Evolutionary conservation across 1,140 invertebrate genomes (phyloP), one percentile per base, ranked within the genome.

Genomic region (Telenomus remus): DNA sequence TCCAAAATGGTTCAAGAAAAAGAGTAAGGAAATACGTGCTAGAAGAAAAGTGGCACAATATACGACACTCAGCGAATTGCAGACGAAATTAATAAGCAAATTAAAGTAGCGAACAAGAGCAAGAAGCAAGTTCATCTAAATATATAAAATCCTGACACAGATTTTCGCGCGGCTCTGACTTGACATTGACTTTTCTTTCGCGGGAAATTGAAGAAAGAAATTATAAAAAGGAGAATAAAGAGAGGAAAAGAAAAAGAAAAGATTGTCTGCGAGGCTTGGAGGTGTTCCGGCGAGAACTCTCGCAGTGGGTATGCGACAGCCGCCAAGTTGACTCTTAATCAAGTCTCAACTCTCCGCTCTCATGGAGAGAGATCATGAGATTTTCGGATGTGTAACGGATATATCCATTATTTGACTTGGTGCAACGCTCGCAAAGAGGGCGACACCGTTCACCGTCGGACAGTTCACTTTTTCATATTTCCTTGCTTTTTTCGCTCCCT

Each of bases 361-460:
- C 47, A 33, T 42, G 8, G 19, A 37, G 33, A 27, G 51, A 65
- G 59, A 64, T 69, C 49, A 14, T 65, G 37, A 48, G 54, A 69
- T 74, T 80, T 80, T 65, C 65, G 51, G 78, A 78, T 39, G 59
- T 72, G 49, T 53, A 64, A 75, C 65, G 65, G 60, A 74, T 68
- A 48, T 60, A 71, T 42, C 42, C 56, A 68, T 66, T 50, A 66
- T 71, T 56, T 33, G 54, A 12, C 16, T 11, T 69, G 33, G 19
- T 2, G 14, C 19, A 13, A 12, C 11, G 16, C 4, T 15, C 47
- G 50, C 50, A 46, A 34, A 86, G 85, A 84, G 83, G 81, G 85
- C 84, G 81, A 68, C 81, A 85, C 82, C 27, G 39, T 44, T 59
- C 73, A 33, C 11, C 60, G 83, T 79, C 83, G 68, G 82, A 84